A percentile compares a stretch with the other conserved stretches of the same genome.
Evolutionary conservation across 2,888 invertebrate species (phyloP).

Genomic region (Petrolisthes cinctipes): DNA sequence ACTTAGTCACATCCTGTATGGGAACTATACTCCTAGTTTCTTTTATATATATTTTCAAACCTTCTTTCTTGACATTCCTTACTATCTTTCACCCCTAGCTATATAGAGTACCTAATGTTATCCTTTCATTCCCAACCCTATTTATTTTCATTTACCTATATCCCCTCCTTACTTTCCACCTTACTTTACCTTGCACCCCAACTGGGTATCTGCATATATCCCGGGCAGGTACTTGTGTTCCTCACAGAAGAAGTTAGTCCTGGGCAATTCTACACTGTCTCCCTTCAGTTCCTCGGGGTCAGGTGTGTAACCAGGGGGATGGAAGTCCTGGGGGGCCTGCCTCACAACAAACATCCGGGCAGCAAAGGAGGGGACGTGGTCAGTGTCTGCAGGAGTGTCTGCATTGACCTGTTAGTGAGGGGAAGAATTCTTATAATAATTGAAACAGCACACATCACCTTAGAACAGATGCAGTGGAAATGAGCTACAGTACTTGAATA

Average conservation of each 20-base stretch:
- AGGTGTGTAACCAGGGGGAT: constrained; percentile 52
- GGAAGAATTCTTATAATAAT: not conserved
- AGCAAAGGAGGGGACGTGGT: constrained; percentile 65
- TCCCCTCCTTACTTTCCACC: constrained; percentile 68
- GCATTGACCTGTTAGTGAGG: constrained; percentile 37
- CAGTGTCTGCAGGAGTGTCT: constrained; percentile 58
- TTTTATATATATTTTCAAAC: not conserved
- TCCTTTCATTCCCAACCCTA: too few relatives aligned
- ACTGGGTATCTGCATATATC: constrained; percentile 86
- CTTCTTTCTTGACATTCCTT: not conserved
- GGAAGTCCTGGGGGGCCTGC: constrained; percentile 57
- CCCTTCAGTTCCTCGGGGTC: constrained; percentile 34
- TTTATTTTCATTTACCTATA: not conserved
- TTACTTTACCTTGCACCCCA: constrained; percentile 85
- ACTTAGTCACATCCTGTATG: too few relatives aligned
- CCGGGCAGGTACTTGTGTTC: constrained; percentile 93
- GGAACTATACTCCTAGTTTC: not conserved
- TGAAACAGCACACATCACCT: too few relatives aligned
- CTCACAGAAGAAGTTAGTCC: constrained; percentile 86
- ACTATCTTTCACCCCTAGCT: not conserved
- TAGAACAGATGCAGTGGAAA: too few relatives aligned
- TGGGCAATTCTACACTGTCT: constrained; percentile 70
- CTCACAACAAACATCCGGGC: constrained; percentile 64
- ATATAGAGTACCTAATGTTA: not conserved
- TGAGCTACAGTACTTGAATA: too few relatives aligned